Conservation (phyloP, 2,888 invertebrate genomes). For the Trilocha varians region DNA sequence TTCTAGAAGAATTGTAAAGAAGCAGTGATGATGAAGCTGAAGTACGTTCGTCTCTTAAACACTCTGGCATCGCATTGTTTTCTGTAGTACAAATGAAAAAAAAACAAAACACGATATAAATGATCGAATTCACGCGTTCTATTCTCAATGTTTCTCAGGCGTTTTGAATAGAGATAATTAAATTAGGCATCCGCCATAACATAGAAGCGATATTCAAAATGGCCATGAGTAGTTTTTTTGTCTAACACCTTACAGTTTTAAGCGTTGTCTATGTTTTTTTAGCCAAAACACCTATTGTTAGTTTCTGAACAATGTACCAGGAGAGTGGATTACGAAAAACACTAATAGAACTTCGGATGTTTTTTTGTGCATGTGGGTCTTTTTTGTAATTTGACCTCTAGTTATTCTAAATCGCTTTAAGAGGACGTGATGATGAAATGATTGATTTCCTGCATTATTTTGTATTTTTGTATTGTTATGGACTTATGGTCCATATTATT, state of each 20-base stretch:
- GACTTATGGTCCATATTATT: no score
- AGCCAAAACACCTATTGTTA: slow-evolving; percentile 7
- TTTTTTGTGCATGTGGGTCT: not conserved
- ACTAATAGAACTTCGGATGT: slow-evolving; percentile 2
- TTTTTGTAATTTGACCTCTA: not conserved
- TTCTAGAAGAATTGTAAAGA: no score
- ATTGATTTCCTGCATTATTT: no score
- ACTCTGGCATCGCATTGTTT: no score
- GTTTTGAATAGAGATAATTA: slow-evolving; percentile 1
- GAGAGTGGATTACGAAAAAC: slow-evolving; percentile 9
- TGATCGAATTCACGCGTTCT: not conserved
- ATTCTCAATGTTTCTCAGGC: not conserved
- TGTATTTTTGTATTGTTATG: no score
- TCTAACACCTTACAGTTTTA: slow-evolving; percentile 3
- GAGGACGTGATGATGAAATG: slow-evolving; percentile 2
- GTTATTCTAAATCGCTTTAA: not conserved
- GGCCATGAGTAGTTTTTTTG: slow-evolving; percentile 10
- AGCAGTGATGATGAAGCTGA: no score
- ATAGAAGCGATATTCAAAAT: slow-evolving; percentile 1
- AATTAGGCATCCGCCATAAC: not conserved
- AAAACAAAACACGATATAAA: no score
- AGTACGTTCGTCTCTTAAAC: no score
- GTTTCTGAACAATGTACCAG: slow-evolving; percentile 8
- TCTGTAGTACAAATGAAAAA: no score
- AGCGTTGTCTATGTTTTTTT: slow-evolving; percentile 1